Conservation (phyloP, 2,113 vertebrate species). For the Alethe castanea region DNA sequence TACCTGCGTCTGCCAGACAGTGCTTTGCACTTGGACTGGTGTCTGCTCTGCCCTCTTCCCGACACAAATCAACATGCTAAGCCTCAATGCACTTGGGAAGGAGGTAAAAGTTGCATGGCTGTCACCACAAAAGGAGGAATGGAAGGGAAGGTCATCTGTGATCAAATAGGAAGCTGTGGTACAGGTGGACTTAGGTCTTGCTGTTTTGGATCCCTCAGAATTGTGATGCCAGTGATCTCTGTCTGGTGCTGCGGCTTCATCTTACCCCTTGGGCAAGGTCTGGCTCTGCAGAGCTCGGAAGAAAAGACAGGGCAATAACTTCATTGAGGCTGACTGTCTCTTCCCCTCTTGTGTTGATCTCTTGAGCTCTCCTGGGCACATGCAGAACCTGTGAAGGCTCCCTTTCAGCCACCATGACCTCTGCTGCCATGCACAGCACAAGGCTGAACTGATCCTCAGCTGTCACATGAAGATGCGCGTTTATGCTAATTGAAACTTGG, state of each 20-base stretch:
- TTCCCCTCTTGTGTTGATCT: neutral
- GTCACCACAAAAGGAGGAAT: neutral
- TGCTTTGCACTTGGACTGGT: neutral
- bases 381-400: neutral
- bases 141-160: neutral
- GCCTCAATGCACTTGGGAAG: neutral
- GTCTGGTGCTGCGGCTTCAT: rapidly evolving
- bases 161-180: rapidly evolving
- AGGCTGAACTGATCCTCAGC: neutral
- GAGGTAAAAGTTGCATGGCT: neutral
- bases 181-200: rapidly evolving
- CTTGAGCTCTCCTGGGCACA: neutral
- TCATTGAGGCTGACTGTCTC: neutral
- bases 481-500: neutral
- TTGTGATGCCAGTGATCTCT: neutral
- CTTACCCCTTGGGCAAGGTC: neutral
- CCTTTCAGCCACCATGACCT: neutral
- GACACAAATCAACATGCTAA: neutral
- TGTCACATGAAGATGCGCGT: neutral
- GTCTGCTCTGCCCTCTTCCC: neutral
- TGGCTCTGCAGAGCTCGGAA: neutral
- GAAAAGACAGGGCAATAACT: neutral
- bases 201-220: neutral
- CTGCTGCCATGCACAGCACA: neutral
- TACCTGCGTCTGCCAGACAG: rapidly evolving